Conservation (phyloP, 2,888 invertebrate species). For the Phorcus lineatus region DNA sequence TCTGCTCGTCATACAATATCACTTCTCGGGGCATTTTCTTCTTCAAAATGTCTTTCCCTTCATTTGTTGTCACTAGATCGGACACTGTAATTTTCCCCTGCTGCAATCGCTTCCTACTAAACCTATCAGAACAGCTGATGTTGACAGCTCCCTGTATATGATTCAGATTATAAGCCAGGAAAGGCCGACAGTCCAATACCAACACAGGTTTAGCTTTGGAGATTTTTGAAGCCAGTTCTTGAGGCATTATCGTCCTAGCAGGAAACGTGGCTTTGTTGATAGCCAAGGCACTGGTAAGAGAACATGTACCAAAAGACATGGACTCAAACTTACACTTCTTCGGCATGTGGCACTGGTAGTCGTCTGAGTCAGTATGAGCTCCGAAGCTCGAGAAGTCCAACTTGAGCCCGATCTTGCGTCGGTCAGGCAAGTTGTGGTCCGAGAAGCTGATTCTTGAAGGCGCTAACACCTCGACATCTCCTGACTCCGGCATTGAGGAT, state of each 20-base stretch:
- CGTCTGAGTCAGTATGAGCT: slow-evolving; percentile 27
- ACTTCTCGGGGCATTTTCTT: slow-evolving; percentile 79
- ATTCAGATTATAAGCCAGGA: slow-evolving; percentile 83
- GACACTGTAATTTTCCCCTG: slow-evolving; percentile 82
- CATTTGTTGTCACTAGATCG: slow-evolving; percentile 81
- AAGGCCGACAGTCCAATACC: slow-evolving; percentile 83
- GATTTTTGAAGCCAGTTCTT: slow-evolving; percentile 58
- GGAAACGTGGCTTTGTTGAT: slow-evolving; percentile 1
- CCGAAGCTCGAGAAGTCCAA: slow-evolving; percentile 46
- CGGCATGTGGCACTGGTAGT: slow-evolving; percentile 45
- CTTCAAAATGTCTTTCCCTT: slow-evolving; percentile 81
- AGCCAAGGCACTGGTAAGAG: slow-evolving; percentile 10
- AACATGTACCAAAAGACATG: slow-evolving; percentile 35
- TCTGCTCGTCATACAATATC: slow-evolving; percentile 83
- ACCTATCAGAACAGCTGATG: slow-evolving; percentile 84
- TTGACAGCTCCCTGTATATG: slow-evolving; percentile 82
- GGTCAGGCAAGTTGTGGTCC: slow-evolving; percentile 20
- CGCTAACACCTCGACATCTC: slow-evolving; percentile 62
- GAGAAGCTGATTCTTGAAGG: slow-evolving; percentile 44
- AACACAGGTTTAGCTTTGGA: slow-evolving; percentile 69
- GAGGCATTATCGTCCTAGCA: slow-evolving; percentile 52
- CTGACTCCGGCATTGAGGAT: slow-evolving; percentile 66
- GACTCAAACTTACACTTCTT: slow-evolving; percentile 62
- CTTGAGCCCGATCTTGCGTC: slow-evolving; percentile 46
- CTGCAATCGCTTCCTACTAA: slow-evolving; percentile 82